Conservation (phyloP, 2,113 vertebrate species). For the Puma concolor region DNA sequence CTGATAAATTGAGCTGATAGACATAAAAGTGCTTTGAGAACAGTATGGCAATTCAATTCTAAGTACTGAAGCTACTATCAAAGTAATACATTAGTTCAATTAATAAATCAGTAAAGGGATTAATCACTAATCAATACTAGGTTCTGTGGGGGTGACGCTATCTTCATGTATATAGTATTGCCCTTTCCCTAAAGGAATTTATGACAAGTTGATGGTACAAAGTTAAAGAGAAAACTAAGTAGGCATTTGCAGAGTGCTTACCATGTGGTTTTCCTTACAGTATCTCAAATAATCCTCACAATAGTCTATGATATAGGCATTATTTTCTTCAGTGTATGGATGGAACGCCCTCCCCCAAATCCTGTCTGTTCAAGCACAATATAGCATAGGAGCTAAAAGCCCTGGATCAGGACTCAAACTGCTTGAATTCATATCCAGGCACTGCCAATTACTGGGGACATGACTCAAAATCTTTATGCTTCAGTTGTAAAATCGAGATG, state of each 20-base stretch:
- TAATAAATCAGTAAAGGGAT: neutral
- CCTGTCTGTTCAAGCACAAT: neutral
- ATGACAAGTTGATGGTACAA: neutral
- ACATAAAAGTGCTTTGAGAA: neutral
- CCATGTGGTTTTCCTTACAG: neutral
- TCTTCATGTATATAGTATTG: neutral
- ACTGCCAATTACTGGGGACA: neutral
- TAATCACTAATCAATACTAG: neutral
- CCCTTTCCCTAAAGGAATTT: neutral
- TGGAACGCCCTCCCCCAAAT: neutral
- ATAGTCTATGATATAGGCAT: neutral
- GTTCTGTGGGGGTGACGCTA: neutral
- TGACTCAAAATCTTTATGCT: neutral
- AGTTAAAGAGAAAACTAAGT: neutral
- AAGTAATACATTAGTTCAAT: neutral
- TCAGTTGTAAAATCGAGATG: neutral
- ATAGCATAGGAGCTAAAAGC: neutral
- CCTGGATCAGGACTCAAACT: neutral
- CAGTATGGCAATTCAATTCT: neutral
- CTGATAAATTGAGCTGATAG: neutral
- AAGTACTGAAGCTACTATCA: neutral
- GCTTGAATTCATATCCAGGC: neutral
- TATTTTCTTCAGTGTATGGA: neutral
- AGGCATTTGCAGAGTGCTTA: neutral
- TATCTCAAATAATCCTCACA: neutral